Evolutionary conservation across 2,113 vertebrate genomes (phyloP), one percentile per base, ranked within the genome.

Genomic region (Plectropomus leopardus): DNA sequence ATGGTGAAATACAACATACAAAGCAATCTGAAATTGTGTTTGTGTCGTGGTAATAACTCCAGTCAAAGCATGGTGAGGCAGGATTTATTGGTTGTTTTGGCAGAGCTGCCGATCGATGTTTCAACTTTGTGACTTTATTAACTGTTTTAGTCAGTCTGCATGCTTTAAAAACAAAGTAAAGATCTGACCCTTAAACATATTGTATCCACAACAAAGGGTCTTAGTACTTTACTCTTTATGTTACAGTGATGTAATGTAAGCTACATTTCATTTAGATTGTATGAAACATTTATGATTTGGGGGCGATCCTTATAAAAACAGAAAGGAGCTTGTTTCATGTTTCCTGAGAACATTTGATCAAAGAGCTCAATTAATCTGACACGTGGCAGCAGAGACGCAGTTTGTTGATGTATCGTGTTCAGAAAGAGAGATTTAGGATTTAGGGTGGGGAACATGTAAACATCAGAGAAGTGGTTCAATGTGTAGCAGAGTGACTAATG

Each of bases 61-160:
- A n/a, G 28, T 59, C 36, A 40, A 34, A 51, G 51, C 7, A 2
- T 7, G 19, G 65, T 9, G 1, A 61, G 23, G 5, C 51, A 19
- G 30, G 44, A 30, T 21, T 54, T 71, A 59, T 19, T 54, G 48
- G 60, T 23, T 57, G 28, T 11, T 44, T 10, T 80, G 66, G 67
- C 59, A 17, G 19, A 47, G 34, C 8, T 80, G n/a, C n/a, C n/a
- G n/a, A n/a, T n/a, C n/a, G n/a, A n/a, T n/a, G n/a, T n/a, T n/a
- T n/a, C n/a, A n/a, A 28, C 50, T 72, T 53, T 61, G 59, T 40
- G n/a, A n/a, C n/a, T n/a, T n/a, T n/a, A 65, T 76, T 16, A 34
- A 65, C 11, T 11, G 14, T 2, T 32, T 26, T 2, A 36, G 36
- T 36, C 13, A 53, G 14, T 1, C 7, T 53, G 32, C 16, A 30